A percentile compares a stretch with the other conserved stretches of the same genome.
Evolutionary conservation across 2,797 vertebrate genomes (phyloP).

Genomic region (Poeciliopsis infans): DNA sequence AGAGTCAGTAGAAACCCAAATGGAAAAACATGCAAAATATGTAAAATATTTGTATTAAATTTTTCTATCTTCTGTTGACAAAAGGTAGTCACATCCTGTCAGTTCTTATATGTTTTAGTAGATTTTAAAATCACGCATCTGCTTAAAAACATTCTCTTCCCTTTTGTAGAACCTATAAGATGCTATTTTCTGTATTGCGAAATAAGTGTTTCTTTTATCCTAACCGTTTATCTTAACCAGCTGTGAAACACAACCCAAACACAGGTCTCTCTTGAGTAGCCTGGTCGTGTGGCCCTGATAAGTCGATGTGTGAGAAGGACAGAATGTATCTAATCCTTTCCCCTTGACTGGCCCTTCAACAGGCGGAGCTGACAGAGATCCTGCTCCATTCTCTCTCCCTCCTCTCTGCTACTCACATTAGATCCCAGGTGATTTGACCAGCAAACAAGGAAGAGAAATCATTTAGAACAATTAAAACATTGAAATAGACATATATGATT

Average conservation of each 20-base stretch:
- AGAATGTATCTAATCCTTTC: constrained; percentile 56
- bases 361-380: constrained; percentile 60
- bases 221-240: constrained; percentile 6
- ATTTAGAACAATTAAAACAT: constrained; percentile 10
- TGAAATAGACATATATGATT: constrained; percentile 22
- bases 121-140: background rate
- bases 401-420: constrained; percentile 17
- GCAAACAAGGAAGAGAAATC: constrained; percentile 21
- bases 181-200: background rate
- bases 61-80: background rate
- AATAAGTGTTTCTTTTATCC: constrained; percentile 1
- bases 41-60: background rate
- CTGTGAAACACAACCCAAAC: constrained; percentile 4
- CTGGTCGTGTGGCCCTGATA: constrained; percentile 31
- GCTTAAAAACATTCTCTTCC: background rate
- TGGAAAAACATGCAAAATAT: background rate
- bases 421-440: constrained; percentile 36
- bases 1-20: too few relatives aligned
- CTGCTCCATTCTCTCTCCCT: constrained; percentile 32
- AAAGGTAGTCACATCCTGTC: background rate
- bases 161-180: background rate
- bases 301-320: constrained; percentile 35
- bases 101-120: background rate
- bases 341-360: constrained; percentile 44
- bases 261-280: constrained; percentile 14